phyloP scores from a whole-genome alignment of 2,888 invertebrate species.

The Zhengitettix transpicula region DNA sequence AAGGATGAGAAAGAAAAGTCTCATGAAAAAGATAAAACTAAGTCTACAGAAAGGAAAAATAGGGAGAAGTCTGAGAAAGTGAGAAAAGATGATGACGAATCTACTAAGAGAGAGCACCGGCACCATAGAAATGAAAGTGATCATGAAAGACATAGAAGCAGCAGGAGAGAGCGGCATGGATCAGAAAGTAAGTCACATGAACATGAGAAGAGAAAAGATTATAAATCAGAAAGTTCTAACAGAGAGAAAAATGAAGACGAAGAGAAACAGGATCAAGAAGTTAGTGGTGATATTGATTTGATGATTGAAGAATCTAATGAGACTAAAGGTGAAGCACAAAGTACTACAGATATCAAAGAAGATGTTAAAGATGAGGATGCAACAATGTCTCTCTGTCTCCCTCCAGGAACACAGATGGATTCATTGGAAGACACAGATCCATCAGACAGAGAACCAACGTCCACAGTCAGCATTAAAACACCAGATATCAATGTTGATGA shows the following conservation, averaged over 20 bases:
- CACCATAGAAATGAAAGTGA: constrained; percentile 8
- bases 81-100: constrained; percentile 17
- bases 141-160: constrained; percentile 12
- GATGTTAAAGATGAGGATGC: constrained; percentile 6
- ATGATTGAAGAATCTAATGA: constrained; percentile 10
- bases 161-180: background rate
- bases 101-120: constrained; percentile 18
- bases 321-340: constrained; percentile 10
- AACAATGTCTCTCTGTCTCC: background rate
- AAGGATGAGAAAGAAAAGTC: constrained; percentile 13
- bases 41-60: constrained; percentile 17
- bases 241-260: constrained; percentile 17
- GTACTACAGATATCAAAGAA: constrained; percentile 10
- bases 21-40: constrained; percentile 13
- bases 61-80: constrained; percentile 15
- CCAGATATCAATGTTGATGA: constrained; percentile 28
- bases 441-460: constrained; percentile 58
- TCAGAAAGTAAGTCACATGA: constrained; percentile 3
- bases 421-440: constrained; percentile 12
- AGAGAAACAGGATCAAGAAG: constrained; percentile 15
- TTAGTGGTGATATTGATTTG: constrained; percentile 18
- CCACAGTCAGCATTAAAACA: constrained; percentile 54
- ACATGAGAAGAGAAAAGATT: constrained; percentile 2
- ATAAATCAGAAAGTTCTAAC: constrained; percentile 10
- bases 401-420: constrained; percentile 10